Evolutionary conservation across 2,113 vertebrate species (phyloP).

Genomic region (Trematocara stigmaticum): DNA sequence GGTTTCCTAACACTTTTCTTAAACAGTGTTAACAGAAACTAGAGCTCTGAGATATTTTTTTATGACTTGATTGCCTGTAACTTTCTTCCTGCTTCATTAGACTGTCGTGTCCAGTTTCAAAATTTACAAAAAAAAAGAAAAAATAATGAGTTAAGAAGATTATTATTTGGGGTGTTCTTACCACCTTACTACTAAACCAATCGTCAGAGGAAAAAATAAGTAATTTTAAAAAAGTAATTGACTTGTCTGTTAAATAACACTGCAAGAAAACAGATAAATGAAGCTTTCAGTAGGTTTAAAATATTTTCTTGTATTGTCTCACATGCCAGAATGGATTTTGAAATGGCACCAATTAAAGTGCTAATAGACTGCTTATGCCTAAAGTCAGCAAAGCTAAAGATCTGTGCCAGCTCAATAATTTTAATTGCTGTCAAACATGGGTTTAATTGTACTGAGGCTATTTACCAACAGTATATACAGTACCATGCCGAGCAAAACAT

Average conservation of each 20-base stretch:
- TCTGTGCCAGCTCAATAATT: not conserved
- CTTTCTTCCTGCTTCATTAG: not conserved
- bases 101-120: not conserved
- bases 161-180: not conserved
- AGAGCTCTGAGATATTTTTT: not conserved
- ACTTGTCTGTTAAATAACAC: not conserved
- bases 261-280: not conserved
- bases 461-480: slow-evolving; percentile 13
- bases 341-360: not conserved
- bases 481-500: not conserved
- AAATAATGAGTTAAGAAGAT: not conserved
- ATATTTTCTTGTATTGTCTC: not conserved
- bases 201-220: not conserved
- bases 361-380: not conserved
- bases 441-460: not conserved
- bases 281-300: not conserved
- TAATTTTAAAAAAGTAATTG: not conserved
- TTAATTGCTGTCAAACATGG: not conserved
- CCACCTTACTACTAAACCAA: not conserved
- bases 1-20: not conserved
- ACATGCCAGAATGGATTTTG: not conserved
- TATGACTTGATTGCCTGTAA: not conserved
- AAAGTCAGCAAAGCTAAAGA: not conserved
- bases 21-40: not conserved
- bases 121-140: not conserved